phyloP scores from a whole-genome alignment of 2,113 vertebrate genomes.

The Odocoileus virginianus region DNA sequence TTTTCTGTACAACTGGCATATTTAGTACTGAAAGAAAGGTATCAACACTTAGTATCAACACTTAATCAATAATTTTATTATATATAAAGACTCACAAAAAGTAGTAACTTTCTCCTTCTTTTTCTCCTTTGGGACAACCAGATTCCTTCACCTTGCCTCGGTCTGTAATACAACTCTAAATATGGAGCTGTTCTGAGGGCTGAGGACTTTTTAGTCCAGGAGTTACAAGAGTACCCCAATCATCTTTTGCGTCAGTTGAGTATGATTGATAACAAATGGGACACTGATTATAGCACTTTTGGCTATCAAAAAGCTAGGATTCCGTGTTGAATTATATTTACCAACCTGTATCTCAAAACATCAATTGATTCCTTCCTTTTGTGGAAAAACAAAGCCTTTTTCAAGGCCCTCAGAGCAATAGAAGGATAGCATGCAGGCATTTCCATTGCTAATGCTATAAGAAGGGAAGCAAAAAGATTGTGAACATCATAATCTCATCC shows the following conservation, averaged over 20 bases:
- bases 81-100: background rate
- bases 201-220: background rate
- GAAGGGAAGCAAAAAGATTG: slow-evolving; percentile 17
- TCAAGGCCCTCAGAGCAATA: slow-evolving; percentile 89
- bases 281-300: background rate
- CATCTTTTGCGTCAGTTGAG: background rate
- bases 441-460: slow-evolving; percentile 91
- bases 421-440: slow-evolving; percentile 87
- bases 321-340: background rate
- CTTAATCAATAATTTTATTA: slow-evolving; percentile 26
- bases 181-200: background rate
- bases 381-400: slow-evolving; percentile 84
- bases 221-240: background rate
- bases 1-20: slow-evolving; percentile 1
- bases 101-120: background rate
- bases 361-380: slow-evolving; percentile 82
- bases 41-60: background rate
- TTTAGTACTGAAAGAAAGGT: slow-evolving; percentile 9
- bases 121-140: slow-evolving; percentile 1
- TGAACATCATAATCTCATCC: background rate
- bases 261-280: background rate
- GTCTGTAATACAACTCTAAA: background rate
- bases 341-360: slow-evolving; percentile 86
- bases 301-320: background rate
- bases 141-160: background rate